Conservation (phyloP, 2,113 vertebrate species). For the Cephalopholis sonnerati region DNA sequence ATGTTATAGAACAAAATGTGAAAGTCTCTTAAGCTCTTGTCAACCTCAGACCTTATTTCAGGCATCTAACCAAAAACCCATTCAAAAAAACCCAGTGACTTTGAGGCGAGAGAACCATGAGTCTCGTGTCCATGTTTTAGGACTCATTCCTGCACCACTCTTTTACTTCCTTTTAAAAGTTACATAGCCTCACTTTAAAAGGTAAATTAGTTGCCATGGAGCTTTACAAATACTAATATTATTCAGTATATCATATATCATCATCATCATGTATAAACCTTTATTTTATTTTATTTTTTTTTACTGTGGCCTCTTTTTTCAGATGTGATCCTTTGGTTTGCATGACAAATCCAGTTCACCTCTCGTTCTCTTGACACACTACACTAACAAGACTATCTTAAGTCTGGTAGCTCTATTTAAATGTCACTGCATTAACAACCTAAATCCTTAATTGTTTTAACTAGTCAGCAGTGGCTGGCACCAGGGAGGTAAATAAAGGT, state of each 20-base stretch:
- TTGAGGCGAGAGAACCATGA: no score
- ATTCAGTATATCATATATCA: not conserved
- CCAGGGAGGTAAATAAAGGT: slow-evolving; percentile 23
- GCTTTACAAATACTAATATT: not conserved
- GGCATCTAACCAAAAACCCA: no score
- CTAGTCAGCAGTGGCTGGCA: not conserved
- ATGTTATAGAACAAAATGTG: no score
- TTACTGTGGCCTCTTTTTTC: not conserved
- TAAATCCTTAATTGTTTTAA: slow-evolving; percentile 50
- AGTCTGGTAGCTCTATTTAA: slow-evolving; percentile 41
- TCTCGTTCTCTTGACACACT: slow-evolving; percentile 11
- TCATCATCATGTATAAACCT: not conserved
- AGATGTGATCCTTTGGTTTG: not conserved
- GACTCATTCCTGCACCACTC: no score
- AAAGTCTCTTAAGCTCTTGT: no score
- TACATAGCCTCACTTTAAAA: not conserved
- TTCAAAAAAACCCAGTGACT: no score
- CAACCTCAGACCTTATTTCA: no score
- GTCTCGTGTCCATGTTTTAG: no score
- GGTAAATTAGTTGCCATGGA: not conserved
- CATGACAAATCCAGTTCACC: slow-evolving; percentile 16
- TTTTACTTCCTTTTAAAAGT: not conserved
- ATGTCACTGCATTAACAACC: slow-evolving; percentile 35
- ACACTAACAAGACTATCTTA: slow-evolving; percentile 38
- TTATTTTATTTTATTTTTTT: not conserved